Percentiles rank a stretch among this genome's conserved stretches.
Evolutionary conservation across 2,888 invertebrate species (phyloP).

Genomic region (Brenthis daphne): DNA sequence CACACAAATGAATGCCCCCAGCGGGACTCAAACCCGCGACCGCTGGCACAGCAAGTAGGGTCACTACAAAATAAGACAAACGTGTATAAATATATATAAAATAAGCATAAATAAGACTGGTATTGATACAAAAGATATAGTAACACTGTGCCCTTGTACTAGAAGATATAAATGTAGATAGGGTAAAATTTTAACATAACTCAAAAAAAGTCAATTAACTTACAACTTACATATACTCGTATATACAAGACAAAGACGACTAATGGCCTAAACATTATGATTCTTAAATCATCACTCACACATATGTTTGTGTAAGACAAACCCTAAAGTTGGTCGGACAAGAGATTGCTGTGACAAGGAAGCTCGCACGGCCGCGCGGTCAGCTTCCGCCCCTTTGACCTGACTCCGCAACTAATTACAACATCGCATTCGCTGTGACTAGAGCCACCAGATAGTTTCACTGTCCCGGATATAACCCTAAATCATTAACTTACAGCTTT

Average conservation of each 20-base stretch:
- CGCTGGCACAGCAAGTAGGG: too few relatives aligned
- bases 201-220: too few relatives aligned
- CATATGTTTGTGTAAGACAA: slow-evolving; percentile 20
- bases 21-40: too few relatives aligned
- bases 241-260: not conserved
- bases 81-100: too few relatives aligned
- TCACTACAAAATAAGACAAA: too few relatives aligned
- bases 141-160: too few relatives aligned
- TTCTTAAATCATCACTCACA: slow-evolving; percentile 21
- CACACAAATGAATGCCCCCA: too few relatives aligned
- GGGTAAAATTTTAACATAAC: too few relatives aligned
- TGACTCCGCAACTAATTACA: slow-evolving; percentile 69
- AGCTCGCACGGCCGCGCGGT: slow-evolving; percentile 68
- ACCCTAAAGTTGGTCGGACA: slow-evolving; percentile 53
- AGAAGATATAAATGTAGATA: too few relatives aligned
- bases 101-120: too few relatives aligned
- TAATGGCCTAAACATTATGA: not conserved
- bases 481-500: too few relatives aligned
- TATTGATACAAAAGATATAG: too few relatives aligned
- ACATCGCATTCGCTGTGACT: slow-evolving; percentile 29
- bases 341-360: slow-evolving; percentile 66
- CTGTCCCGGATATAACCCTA: not conserved
- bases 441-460: slow-evolving; percentile 27
- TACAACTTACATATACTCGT: not conserved
- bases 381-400: slow-evolving; percentile 78